Evolutionary conservation across 2,888 invertebrate species (phyloP).

Genomic region (Sminthurides aquaticus): DNA sequence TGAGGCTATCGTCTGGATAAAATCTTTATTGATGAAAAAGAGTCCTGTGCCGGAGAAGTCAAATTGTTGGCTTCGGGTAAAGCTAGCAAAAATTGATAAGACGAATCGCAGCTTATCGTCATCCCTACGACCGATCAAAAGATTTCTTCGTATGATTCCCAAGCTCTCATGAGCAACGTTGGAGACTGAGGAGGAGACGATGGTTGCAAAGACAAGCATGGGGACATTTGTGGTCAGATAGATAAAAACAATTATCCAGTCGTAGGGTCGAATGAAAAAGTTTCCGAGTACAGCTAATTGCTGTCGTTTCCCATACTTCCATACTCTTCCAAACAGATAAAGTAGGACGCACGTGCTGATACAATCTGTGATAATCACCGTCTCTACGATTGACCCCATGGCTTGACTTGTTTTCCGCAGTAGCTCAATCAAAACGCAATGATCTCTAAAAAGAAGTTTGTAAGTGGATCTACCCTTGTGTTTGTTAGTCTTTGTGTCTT

Average conservation of each 20-base stretch:
- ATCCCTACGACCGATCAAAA: conserved; percentile 28
- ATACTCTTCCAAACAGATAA: conserved; percentile 8
- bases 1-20: conserved; percentile 3
- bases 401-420: conserved; percentile 10
- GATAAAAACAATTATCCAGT: conserved; percentile 10
- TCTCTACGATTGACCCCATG: conserved; percentile 4
- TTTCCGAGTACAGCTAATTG: conserved; percentile 4
- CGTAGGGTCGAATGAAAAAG: conserved; percentile 12
- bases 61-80: conserved; percentile 21
- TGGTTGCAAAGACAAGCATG: conserved; percentile 2
- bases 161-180: conserved; percentile 28
- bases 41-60: conserved; percentile 13
- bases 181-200: background rate
- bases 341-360: conserved; percentile 6
- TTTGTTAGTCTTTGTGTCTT: conserved; percentile 11
- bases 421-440: conserved; percentile 9
- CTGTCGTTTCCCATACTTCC: conserved; percentile 12
- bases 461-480: conserved; percentile 1
- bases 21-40: conserved; percentile 12
- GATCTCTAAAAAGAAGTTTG: conserved; percentile 6
- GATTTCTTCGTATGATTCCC: conserved; percentile 37
- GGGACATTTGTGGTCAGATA: conserved; percentile 8
- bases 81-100: conserved; percentile 35
- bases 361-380: conserved; percentile 6
- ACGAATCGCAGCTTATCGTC: conserved; percentile 36